These are phyloP conservation scores for Harpalus rubripes DNA, from an alignment of 2,888 invertebrate genomes.

Conservation along the genomic window DNA sequence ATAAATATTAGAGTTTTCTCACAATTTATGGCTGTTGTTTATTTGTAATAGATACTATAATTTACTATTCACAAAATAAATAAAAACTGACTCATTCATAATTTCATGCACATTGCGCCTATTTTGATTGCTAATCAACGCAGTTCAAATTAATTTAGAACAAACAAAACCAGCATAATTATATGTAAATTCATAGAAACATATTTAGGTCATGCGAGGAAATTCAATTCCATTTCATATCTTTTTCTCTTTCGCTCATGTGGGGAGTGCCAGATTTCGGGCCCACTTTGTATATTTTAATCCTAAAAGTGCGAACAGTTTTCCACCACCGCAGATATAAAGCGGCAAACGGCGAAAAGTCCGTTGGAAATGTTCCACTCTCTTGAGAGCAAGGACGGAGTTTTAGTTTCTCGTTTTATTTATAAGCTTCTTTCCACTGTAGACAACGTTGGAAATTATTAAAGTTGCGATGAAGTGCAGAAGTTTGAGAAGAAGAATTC, in stretches of 20 bases:
- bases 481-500: constrained; percentile 46
- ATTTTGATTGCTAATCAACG: background rate
- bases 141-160: background rate
- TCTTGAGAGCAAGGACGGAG: background rate
- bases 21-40: too few species aligned
- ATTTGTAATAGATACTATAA: too few species aligned
- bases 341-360: constrained; percentile 19
- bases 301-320: constrained; percentile 45
- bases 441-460: constrained; percentile 41
- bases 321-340: background rate
- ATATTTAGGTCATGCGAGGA: background rate
- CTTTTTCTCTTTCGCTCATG: constrained; percentile 10
- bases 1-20: too few species aligned
- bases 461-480: constrained; percentile 45
- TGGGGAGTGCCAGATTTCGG: constrained; percentile 11
- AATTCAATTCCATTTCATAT: constrained; percentile 35
- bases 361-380: constrained; percentile 9
- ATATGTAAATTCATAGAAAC: background rate
- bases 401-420: constrained; percentile 46
- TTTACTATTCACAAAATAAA: background rate
- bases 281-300: constrained; percentile 42
- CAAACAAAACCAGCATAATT: background rate
- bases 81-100: background rate
- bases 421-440: constrained; percentile 48
- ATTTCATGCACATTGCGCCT: background rate